A percentile compares a stretch with the other conserved stretches of the same genome.
phyloP scores from a whole-genome alignment of 2,113 vertebrate species.

The Pseudopodoces humilis region DNA sequence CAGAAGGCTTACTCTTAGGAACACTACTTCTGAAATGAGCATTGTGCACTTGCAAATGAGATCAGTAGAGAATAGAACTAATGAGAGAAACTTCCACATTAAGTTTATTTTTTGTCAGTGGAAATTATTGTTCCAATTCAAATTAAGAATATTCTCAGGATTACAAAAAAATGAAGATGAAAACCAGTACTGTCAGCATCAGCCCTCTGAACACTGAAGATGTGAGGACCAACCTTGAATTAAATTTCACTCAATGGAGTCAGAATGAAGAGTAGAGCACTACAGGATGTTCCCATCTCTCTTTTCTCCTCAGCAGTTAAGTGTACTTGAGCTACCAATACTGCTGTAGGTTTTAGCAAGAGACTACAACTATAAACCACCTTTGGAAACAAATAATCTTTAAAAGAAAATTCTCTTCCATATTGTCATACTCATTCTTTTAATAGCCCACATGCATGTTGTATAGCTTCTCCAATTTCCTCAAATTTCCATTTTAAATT shows the following conservation, averaged over 20 bases:
- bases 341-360: not conserved
- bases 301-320: not conserved
- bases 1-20: not conserved
- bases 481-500: not conserved
- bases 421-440: not conserved
- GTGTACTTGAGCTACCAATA: not conserved
- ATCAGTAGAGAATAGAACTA: not conserved
- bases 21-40: not conserved
- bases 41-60: not conserved
- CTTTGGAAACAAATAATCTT: not conserved
- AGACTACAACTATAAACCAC: not conserved
- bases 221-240: not conserved
- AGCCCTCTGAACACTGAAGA: not conserved
- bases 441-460: not conserved
- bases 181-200: not conserved
- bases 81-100: not conserved
- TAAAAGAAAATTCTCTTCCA: not conserved
- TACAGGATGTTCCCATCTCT: not conserved
- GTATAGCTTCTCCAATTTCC: not conserved
- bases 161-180: not conserved
- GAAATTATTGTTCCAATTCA: not conserved
- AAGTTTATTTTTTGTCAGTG: not conserved
- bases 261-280: not conserved
- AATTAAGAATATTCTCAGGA: not conserved
- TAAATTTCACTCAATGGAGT: not conserved